A percentile compares a stretch with the other conserved stretches of the same genome.
Evolutionary conservation across 2,797 vertebrate genomes (phyloP).

Genomic region (Rhyacichthys aspro): DNA sequence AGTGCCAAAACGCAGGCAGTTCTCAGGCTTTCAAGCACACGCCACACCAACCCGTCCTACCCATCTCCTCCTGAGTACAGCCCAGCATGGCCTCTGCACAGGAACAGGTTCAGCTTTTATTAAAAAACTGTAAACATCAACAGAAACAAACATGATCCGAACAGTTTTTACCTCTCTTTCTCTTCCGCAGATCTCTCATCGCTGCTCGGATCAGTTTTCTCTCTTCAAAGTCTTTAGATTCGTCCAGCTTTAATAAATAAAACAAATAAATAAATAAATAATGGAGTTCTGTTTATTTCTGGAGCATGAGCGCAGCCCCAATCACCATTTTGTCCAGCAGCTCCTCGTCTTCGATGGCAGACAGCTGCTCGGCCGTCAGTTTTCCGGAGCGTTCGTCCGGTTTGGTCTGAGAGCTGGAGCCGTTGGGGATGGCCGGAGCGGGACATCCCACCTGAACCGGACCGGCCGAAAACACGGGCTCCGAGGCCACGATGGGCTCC

Average conservation of each 20-base stretch:
- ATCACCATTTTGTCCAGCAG: conserved; percentile 96
- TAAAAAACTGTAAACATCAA: neutral
- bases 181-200: conserved; percentile 95
- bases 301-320: too few species aligned
- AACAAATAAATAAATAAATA: conserved; percentile 5
- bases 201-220: conserved; percentile 92
- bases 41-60: conserved; percentile 70
- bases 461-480: conserved; percentile 71
- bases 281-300: too few species aligned
- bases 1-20: conserved; percentile 50
- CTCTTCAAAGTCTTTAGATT: conserved; percentile 91
- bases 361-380: conserved; percentile 84
- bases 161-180: conserved; percentile 88
- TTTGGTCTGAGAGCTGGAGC: conserved; percentile 72
- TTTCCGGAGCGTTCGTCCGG: conserved; percentile 67
- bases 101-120: conserved; percentile 18
- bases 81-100: conserved; percentile 78
- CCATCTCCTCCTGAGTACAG: conserved; percentile 79
- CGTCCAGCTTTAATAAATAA: conserved; percentile 85
- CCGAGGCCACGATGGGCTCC: conserved; percentile 65
- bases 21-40: conserved; percentile 48
- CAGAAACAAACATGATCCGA: neutral
- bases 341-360: conserved; percentile 90
- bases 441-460: conserved; percentile 52
- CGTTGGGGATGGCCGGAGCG: conserved; percentile 76